Evolutionary conservation across 2,888 invertebrate species (phyloP), one percentile per base, ranked within the genome.

Genomic region (Parnassius apollo): DNA sequence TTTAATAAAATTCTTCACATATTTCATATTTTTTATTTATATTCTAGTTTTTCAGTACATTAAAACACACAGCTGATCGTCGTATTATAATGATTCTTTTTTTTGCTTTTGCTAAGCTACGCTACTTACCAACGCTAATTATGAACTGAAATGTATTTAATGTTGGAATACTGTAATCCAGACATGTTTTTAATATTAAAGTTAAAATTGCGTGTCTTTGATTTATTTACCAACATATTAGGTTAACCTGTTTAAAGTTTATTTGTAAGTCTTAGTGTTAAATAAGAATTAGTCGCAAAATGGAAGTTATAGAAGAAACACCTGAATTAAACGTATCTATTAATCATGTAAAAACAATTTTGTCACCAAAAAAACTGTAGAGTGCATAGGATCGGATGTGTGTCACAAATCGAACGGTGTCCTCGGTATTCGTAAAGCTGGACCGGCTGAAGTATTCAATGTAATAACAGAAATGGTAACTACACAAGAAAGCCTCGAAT

Each of bases 391-490:
- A 68, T 72, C 73, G 65, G 77, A 85, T 75, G 77, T 78, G 65
- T 83, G 85, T 80, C 84, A 78, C 67, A 83, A 83, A 81, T 76
- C 88, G 65, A 90, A 91, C 74, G 90, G 90, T 71, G 80, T 86
- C 67, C 76, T 78, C 48, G 84, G 80, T 48, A 60, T 67, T 72
- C 22, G 53, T 53, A 42, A 44, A 45, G 45, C 42, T 53, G 42
- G 25, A 35, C 57, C 60, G 50, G 44, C 60, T 42, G 57, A 48
- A 9, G 60, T 57, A 48, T n/a, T 10, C 2, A 64, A 60, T 54
- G 51, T 57, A n/a, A 45, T 48, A 42, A 56, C 59, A 3, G 64
- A 62, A 50, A 52, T 57, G 12, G 68, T 54, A 25, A 45, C 55
- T 8, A 42, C 49, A 44, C 12, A 9, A 25, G 53, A 53, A 18